Percentiles rank a stretch among this genome's conserved stretches.
Evolutionary conservation across 2,888 invertebrate species (phyloP).

Genomic region (Hoplodrina blanda): DNA sequence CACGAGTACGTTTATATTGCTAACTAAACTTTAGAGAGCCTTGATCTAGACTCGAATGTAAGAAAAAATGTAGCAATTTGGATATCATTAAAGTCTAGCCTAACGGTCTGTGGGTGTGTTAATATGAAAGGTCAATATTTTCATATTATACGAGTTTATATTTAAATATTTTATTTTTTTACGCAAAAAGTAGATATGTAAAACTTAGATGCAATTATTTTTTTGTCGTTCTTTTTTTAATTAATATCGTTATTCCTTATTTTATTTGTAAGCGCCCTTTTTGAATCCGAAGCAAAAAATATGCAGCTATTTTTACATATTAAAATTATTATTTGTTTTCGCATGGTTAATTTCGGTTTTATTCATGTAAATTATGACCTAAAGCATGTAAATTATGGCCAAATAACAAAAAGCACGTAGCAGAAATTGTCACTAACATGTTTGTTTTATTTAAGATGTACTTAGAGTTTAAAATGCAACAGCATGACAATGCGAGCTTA

Average conservation of each 20-base stretch:
- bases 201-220: too few species aligned
- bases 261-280: too few species aligned
- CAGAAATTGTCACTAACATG: not conserved
- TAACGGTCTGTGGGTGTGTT: not conserved
- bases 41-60: conserved; percentile 4
- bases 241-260: too few species aligned
- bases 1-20: conserved; percentile 13
- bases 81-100: not conserved
- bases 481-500: not conserved
- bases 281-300: too few species aligned
- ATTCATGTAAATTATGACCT: not conserved
- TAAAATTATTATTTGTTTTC: too few species aligned
- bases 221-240: too few species aligned
- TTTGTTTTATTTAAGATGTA: conserved; percentile 1
- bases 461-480: not conserved
- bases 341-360: too few species aligned
- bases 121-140: not conserved
- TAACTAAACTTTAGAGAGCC: conserved; percentile 16
- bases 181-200: too few species aligned
- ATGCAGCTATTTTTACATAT: too few species aligned
- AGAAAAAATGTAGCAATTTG: conserved; percentile 7
- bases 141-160: too few species aligned
- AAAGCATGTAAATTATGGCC: too few species aligned
- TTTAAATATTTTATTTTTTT: too few species aligned
- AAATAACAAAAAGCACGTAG: not conserved